Evolutionary conservation across 2,888 invertebrate genomes (phyloP).

Genomic region (Ametastegia equiseti): DNA sequence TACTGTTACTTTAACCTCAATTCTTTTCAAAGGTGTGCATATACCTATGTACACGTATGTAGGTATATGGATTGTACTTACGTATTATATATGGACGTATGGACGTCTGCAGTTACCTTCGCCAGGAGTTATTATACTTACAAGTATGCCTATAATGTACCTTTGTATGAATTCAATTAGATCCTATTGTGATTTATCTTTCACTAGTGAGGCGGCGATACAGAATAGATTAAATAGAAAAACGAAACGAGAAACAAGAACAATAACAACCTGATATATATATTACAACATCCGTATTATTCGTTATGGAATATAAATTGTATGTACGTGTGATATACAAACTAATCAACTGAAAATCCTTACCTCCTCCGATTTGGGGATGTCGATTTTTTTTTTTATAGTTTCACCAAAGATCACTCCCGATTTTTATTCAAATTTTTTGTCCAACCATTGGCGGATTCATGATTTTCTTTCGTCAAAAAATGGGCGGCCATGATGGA

Average conservation of each 20-base stretch:
- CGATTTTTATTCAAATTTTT: no score
- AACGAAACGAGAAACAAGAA: not conserved
- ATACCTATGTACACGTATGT: not conserved
- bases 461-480: no score
- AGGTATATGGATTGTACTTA: not conserved
- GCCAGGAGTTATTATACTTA: not conserved
- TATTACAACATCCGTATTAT: no score
- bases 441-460: no score
- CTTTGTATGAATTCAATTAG: not conserved
- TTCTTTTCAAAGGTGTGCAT: not conserved
- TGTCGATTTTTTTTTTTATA: no score
- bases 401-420: no score
- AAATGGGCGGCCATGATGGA: no score
- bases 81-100: not conserved
- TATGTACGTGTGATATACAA: no score
- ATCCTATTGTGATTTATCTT: not conserved
- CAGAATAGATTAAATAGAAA: not conserved
- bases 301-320: no score
- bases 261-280: not conserved
- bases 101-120: not conserved
- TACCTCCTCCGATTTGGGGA: no score
- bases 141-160: not conserved
- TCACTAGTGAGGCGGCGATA: no score
- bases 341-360: no score
- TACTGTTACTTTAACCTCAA: constrained; percentile 37